Base-by-base conservation (phyloP, 1,140 invertebrate species). In the Carposina sasakii region DNA sequence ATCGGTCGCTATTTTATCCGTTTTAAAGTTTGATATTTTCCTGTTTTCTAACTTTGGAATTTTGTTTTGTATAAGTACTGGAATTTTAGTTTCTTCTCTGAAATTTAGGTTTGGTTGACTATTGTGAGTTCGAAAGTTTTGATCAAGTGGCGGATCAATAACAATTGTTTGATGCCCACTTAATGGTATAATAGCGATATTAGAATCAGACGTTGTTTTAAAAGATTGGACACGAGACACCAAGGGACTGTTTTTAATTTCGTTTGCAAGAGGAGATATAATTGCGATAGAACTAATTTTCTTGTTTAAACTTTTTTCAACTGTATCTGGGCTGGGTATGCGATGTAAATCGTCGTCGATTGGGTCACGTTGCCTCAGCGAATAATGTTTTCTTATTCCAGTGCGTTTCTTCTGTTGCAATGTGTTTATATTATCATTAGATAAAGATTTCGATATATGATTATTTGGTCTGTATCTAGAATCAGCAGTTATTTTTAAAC, bases 161-260 rank as follows among this genome's bases (percentile, higher is more conserved):
- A 86, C 73, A 52, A 86, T 78, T n/a, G 85, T 86, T 71, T 85
- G 85, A 60, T 85, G 83, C 41, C 85, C 85, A 63, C 85, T 85
- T 48, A 86, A 54, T 46, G 85, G 85, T 30, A 86, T 65, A 34
- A 86, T 77, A 26, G 82, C 68, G 42, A 85, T 77, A 54, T 77
- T 81, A 30, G 81, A 75, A 44, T 81, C 70, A 10, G 71, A 65
- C n/a, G 71, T 74, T 46, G 76, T 76, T 55, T 84, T 84, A 41
- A 84, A 84, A 22, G 81, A 84, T 59, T 84, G 76, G 13, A 82
- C 78, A 53, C 78, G 57, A 13, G 81, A 81, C 48, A 84, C 36
- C 26, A 84, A 53, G 10, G 70, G 62, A 44, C 65, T 69, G n/a
- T n/a, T n/a, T 59, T 62, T 76, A 36, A 60, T 55, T 64, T 70